A percentile compares a stretch with the other conserved stretches of the same genome.
Conservation (phyloP, 2,888 invertebrate genomes). For the Hydrotaea diabolus region DNA sequence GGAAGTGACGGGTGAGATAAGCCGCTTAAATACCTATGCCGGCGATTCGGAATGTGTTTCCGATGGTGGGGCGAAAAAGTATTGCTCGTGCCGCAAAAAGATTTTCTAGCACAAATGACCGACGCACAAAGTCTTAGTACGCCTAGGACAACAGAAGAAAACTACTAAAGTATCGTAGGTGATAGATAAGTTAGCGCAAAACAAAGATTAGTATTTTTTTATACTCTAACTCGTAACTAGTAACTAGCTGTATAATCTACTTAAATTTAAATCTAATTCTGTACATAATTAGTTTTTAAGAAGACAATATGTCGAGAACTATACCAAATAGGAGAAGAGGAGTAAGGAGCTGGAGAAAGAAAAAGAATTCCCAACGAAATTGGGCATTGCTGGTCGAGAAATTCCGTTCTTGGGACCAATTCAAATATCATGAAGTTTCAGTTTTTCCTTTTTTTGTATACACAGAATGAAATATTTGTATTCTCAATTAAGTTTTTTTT, state of each 20-base stretch:
- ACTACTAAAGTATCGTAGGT: not conserved
- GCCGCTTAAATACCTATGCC: conserved; percentile 83
- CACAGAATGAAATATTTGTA: too few relatives aligned
- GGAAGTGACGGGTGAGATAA: conserved; percentile 83
- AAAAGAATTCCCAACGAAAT: not conserved
- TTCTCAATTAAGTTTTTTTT: too few relatives aligned
- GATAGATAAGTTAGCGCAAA: not conserved
- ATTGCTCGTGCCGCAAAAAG: conserved; percentile 82
- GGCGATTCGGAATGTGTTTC: conserved; percentile 82
- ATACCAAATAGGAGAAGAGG: not conserved
- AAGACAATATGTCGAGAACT: too few relatives aligned
- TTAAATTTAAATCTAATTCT: not conserved
- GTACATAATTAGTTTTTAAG: not conserved
- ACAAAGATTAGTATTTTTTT: conserved; percentile 6
- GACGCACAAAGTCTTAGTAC: conserved; percentile 45
- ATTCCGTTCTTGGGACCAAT: too few relatives aligned
- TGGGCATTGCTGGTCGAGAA: too few relatives aligned
- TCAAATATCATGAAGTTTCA: too few relatives aligned
- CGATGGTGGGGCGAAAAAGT: conserved; percentile 82
- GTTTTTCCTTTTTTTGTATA: too few relatives aligned
- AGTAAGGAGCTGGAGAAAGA: not conserved
- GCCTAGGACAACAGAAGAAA: conserved; percentile 38
- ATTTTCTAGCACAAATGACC: conserved; percentile 64
- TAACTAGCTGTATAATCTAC: not conserved
- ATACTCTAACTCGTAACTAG: not conserved